Base-by-base conservation (phyloP, 92 coral and sea anemone genomes). In the Meandrina meandrites region DNA sequence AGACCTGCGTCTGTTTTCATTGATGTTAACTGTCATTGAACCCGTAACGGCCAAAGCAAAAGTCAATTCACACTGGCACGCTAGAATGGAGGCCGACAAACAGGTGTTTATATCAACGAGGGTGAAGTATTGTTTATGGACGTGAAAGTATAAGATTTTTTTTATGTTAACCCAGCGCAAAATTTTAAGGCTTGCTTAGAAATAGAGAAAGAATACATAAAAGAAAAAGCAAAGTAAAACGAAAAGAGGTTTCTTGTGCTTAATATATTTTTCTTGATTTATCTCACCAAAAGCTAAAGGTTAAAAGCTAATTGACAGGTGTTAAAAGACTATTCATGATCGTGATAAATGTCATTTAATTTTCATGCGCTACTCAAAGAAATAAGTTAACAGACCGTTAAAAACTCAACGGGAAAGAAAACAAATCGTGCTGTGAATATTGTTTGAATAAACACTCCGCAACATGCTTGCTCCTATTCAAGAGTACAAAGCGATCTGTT, bases 251-350 rank as follows among this genome's bases (percentile, higher is more conserved):
- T 66, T 14, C 69, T 62, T 62, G 15, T 10, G 69, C 13, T 62
- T 62, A 8, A 62, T n/a, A 5, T n/a, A n/a, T 24, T 62, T 62
- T 62, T 62, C 30, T 24, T 31, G 69, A 62, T 24, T 62, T 17
- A 66, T 4, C 13, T 10, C 15, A 24, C 2, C 71, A 66, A 66
- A 28, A 66, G 31, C 32, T 19, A 9, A 22, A 17, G 48, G 22
- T 32, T 2, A 35, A 35, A 79, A n/a, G 32, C 57, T 35, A 27
- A 73, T 73, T 74, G 53, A 30, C 72, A 54, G 80, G 87, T 84
- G 71, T 56, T 53, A 84, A 74, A 57, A 36, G 16, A 56, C 80
- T 81, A 72, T 84, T 37, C 67, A 73, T 37, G 14, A 78, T 15
- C 80, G 66, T 73, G 78, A 56, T 47, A 54, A 74, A 36, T 32